phyloP scores from a whole-genome alignment of 1,140 invertebrate genomes.

The Pseudomyrmex pallidus region DNA sequence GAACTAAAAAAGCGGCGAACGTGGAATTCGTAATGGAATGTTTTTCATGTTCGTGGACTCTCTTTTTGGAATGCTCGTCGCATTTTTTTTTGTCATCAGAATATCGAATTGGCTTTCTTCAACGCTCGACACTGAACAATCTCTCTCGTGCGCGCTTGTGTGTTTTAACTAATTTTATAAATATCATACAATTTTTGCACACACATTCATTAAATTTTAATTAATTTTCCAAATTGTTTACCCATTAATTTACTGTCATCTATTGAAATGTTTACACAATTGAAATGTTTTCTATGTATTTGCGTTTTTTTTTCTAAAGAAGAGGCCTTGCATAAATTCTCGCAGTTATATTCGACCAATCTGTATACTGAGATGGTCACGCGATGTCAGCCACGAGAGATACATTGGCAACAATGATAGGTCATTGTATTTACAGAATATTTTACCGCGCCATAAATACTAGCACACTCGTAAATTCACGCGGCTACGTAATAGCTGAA shows the following conservation, averaged over 20 bases:
- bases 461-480: constrained; percentile 23
- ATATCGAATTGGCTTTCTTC: not conserved
- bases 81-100: not conserved
- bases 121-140: not conserved
- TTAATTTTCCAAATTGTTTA: not conserved
- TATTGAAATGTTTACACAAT: not conserved
- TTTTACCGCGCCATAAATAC: constrained; percentile 45
- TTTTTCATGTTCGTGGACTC: not conserved
- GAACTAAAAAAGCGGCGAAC: constrained; percentile 2
- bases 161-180: no score
- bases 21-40: not conserved
- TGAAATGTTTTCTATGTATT: not conserved
- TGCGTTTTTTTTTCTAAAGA: not conserved
- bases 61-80: not conserved
- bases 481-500: constrained; percentile 19
- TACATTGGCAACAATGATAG: constrained; percentile 21
- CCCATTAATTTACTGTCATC: not conserved
- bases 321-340: not conserved
- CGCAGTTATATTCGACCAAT: not conserved
- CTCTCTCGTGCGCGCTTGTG: no score
- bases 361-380: not conserved
- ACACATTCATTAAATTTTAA: not conserved
- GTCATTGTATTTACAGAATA: constrained; percentile 15
- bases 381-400: not conserved
- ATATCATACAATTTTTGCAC: no score